Evolutionary conservation across 2,797 vertebrate genomes (phyloP).

Genomic region (Sebastiscus tertius): DNA sequence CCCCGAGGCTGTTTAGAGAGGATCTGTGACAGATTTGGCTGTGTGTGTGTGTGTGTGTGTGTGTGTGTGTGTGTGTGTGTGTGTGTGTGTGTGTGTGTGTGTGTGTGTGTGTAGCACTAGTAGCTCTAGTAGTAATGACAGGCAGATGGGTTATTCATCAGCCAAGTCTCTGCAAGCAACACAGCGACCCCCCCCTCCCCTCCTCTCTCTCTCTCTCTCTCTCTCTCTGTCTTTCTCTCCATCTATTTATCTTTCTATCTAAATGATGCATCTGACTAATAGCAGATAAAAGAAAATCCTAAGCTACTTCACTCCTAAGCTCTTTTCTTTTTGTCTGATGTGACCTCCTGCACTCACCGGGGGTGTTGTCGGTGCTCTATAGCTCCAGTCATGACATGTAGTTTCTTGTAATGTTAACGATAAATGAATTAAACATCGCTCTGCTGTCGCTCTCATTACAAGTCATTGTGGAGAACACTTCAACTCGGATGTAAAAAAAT

Average conservation of each 20-base stretch:
- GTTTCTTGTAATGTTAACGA: neutral
- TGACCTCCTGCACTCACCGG: neutral
- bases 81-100: constrained; percentile 31
- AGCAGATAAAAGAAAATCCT: constrained; percentile 43
- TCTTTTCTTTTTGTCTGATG: constrained; percentile 12
- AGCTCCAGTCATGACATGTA: neutral
- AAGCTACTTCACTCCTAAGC: constrained; percentile 26
- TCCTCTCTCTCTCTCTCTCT: neutral
- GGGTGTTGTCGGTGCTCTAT: neutral
- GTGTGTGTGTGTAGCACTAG: constrained; percentile 23
- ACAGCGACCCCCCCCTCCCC: neutral
- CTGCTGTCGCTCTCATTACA: neutral
- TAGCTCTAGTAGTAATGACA: constrained; percentile 52
- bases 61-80: constrained; percentile 40
- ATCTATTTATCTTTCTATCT: constrained; percentile 44
- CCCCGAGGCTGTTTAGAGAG: constrained; percentile 55
- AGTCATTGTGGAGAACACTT: neutral
- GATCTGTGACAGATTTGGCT: constrained; percentile 63
- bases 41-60: constrained; percentile 35
- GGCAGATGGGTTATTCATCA: constrained; percentile 60
- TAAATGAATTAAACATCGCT: neutral
- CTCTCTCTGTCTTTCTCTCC: neutral
- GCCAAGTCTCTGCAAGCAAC: constrained; percentile 36
- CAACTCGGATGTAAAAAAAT: constrained; percentile 16
- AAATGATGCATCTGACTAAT: constrained; percentile 44